Evolutionary conservation across 2,888 invertebrate species (phyloP).

Genomic region (Callyntrura sp.): DNA sequence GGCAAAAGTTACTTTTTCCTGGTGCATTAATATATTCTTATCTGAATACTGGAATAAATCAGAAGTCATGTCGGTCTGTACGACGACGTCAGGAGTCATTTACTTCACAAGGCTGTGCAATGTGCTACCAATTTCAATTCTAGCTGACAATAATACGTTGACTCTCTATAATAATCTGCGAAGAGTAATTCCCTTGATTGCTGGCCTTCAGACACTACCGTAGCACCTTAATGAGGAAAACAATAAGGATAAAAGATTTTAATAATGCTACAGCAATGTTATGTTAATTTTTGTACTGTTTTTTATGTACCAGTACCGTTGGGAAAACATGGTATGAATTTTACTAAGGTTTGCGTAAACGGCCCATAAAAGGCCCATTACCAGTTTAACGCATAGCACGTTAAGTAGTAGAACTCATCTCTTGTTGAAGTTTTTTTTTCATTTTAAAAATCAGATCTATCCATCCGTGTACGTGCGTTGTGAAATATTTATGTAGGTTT

Average conservation of each 20-base stretch:
- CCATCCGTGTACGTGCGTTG: conserved; percentile 15
- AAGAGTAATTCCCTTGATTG: too few relatives aligned
- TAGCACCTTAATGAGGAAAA: conserved; percentile 35
- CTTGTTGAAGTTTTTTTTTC: too few relatives aligned
- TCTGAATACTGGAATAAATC: conserved; percentile 52
- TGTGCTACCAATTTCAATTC: too few relatives aligned
- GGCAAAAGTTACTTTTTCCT: conserved; percentile 11
- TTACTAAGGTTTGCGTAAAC: not conserved
- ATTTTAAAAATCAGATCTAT: conserved; percentile 27
- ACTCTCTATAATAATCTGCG: too few relatives aligned
- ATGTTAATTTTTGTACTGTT: conserved; percentile 54
- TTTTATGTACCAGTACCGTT: conserved; percentile 38
- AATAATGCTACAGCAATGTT: too few relatives aligned
- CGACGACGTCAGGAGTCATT: too few relatives aligned
- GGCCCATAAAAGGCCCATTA: conserved; percentile 21
- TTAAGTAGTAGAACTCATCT: too few relatives aligned
- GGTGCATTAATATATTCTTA: conserved; percentile 33
- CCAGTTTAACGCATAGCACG: too few relatives aligned
- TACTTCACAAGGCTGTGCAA: too few relatives aligned
- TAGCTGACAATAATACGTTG: too few relatives aligned
- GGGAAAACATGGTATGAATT: not conserved
- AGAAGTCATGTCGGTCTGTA: too few relatives aligned
- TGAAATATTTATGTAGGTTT: conserved; percentile 43
- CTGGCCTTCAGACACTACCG: too few relatives aligned
- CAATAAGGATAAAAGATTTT: conserved; percentile 17